Evolutionary conservation across 2,797 vertebrate genomes (phyloP).

Genomic region (Fistularia commersonii): DNA sequence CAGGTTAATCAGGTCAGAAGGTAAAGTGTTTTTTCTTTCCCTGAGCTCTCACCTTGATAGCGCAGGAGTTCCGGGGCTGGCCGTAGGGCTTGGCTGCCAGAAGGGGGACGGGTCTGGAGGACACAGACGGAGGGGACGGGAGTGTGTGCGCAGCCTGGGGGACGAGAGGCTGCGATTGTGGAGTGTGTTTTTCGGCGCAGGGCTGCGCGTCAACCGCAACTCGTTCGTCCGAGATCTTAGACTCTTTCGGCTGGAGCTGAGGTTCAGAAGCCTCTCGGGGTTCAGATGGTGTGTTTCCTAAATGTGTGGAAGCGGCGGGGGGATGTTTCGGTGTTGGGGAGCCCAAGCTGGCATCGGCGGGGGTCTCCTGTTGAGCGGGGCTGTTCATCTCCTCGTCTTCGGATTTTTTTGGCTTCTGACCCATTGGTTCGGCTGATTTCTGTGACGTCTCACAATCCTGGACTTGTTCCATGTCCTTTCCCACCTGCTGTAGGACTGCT

Average conservation of each 20-base stretch:
- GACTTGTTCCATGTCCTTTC: slow-evolving; percentile 7
- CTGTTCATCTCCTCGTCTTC: slow-evolving; percentile 13
- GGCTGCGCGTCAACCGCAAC: slow-evolving; percentile 7
- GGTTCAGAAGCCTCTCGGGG: slow-evolving; percentile 17
- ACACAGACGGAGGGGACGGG: slow-evolving; percentile 46
- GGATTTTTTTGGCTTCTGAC: slow-evolving; percentile 11
- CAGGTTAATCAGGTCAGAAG: background rate
- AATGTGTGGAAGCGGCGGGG: slow-evolving; percentile 9
- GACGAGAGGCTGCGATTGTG: slow-evolving; percentile 35
- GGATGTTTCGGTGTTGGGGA: slow-evolving; percentile 6
- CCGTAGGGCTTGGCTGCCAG: slow-evolving; percentile 92
- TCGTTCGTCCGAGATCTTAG: slow-evolving; percentile 5
- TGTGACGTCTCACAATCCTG: background rate
- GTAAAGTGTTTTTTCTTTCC: background rate
- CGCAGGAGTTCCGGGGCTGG: slow-evolving; percentile 80
- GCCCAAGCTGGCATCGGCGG: slow-evolving; percentile 12
- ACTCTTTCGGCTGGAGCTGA: slow-evolving; percentile 3
- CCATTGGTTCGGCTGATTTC: slow-evolving; percentile 6
- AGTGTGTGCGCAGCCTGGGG: slow-evolving; percentile 63
- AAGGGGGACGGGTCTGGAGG: slow-evolving; percentile 86
- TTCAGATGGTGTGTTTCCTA: slow-evolving; percentile 25
- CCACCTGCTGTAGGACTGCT: slow-evolving; percentile 10
- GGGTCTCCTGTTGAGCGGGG: slow-evolving; percentile 6
- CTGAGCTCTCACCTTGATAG: slow-evolving; percentile 81
- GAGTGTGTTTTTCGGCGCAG: slow-evolving; percentile 21